Evolutionary conservation across 2,797 vertebrate species (phyloP).

Genomic region (Capromys pilorides): DNA sequence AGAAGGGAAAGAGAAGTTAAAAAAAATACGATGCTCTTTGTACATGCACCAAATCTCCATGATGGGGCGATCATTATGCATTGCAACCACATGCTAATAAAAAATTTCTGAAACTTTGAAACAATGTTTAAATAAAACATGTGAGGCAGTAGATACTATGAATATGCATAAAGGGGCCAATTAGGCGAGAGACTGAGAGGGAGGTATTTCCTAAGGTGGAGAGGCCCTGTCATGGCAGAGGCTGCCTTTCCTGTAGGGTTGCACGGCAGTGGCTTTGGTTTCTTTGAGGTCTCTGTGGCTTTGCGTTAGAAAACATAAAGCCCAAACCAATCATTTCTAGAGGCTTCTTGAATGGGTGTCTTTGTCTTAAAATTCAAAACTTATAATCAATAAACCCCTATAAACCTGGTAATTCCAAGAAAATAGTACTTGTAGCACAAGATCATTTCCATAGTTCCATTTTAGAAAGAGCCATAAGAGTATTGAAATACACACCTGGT

Average conservation of each 20-base stretch:
- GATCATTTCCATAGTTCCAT: neutral
- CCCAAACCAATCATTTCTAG: neutral
- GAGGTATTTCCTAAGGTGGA: accelerated
- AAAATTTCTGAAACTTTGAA: neutral
- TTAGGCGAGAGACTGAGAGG: neutral
- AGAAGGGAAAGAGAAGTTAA: neutral
- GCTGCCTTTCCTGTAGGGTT: accelerated
- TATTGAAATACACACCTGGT: neutral
- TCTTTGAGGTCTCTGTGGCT: neutral
- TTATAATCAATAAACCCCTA: no score
- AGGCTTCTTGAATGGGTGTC: neutral
- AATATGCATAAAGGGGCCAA: neutral
- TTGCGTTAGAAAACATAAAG: neutral
- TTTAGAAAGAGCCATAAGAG: neutral
- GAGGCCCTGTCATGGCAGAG: accelerated
- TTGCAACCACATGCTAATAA: neutral
- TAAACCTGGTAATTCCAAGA: neutral
- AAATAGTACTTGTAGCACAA: neutral
- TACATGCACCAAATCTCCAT: neutral
- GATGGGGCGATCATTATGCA: neutral
- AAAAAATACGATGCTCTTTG: neutral
- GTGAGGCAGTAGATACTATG: accelerated
- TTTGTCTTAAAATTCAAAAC: neutral
- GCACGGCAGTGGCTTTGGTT: neutral
- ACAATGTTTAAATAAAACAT: neutral